Percentiles rank a stretch among this genome's conserved stretches.
Conservation (phyloP, 2,113 vertebrate genomes). For the Hippopotamus amphibius region DNA sequence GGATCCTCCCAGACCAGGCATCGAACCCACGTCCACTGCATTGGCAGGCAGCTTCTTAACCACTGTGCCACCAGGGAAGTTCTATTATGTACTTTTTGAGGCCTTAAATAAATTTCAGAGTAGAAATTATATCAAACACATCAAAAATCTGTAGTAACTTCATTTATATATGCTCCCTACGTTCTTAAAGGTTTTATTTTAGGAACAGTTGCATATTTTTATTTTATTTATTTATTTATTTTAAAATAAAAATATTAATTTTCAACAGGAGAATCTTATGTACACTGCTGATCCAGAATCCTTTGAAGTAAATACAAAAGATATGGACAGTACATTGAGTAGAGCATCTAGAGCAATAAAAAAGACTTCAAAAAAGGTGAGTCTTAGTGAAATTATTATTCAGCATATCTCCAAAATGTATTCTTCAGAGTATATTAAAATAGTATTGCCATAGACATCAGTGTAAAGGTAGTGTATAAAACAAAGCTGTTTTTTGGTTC, state of each 20-base stretch:
- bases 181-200: slow-evolving; percentile 47
- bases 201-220: slow-evolving; percentile 9
- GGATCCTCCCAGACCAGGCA: too few relatives aligned
- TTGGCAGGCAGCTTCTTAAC: too few relatives aligned
- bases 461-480: not conserved
- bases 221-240: not conserved
- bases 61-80: not conserved
- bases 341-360: slow-evolving; percentile 98
- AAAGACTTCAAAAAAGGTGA: slow-evolving; percentile 99
- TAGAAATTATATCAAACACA: not conserved
- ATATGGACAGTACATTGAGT: slow-evolving; percentile 99
- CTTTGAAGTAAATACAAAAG: slow-evolving; percentile 98
- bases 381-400: slow-evolving; percentile 37
- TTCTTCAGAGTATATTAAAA: slow-evolving; percentile 28
- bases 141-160: not conserved
- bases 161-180: not conserved
- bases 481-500: not conserved
- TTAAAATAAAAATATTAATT: slow-evolving; percentile 56
- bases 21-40: too few relatives aligned
- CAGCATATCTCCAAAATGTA: not conserved
- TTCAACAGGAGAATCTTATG: slow-evolving; percentile 95
- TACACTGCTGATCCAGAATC: slow-evolving; percentile 95
- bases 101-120: not conserved
- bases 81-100: not conserved
- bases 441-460: not conserved